Evolutionary conservation across 2,113 vertebrate species (phyloP).

Genomic region (Fregetta grallaria): DNA sequence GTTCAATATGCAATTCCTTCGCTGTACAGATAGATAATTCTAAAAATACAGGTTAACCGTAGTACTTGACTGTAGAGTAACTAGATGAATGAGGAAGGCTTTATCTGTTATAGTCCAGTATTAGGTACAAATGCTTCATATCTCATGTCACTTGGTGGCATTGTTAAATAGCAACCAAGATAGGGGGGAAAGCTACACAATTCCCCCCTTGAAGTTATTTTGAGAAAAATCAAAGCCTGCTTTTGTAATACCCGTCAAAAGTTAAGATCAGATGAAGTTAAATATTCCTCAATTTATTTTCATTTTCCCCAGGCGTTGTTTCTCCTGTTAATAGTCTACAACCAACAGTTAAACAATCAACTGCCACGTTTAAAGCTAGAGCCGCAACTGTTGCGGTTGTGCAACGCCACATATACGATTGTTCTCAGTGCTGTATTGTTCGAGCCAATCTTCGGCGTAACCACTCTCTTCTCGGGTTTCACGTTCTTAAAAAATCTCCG

Average conservation of each 20-base stretch:
- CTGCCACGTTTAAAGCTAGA: constrained; percentile 14
- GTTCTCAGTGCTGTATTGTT: background rate
- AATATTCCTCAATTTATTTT: background rate
- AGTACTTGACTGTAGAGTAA: background rate
- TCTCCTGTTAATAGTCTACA: background rate
- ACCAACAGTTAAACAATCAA: background rate
- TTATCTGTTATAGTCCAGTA: background rate
- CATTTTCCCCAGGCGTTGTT: background rate
- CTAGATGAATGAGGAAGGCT: background rate
- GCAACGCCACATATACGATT: background rate
- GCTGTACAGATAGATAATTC: rapidly evolving
- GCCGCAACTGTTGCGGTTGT: background rate
- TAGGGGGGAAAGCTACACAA: background rate
- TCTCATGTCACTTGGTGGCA: background rate
- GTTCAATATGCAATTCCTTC: background rate
- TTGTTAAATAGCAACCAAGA: background rate
- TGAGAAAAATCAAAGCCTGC: background rate
- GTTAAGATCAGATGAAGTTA: background rate
- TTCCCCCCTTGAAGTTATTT: background rate
- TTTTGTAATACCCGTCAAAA: background rate
- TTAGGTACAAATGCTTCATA: background rate
- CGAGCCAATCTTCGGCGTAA: rapidly evolving
- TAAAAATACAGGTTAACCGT: background rate
- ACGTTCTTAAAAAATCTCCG: background rate
- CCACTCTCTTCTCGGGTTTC: background rate